These are phyloP conservation scores for Loris lydekkerianus DNA, from an alignment of 2,797 vertebrate species.

Conservation along the genomic window DNA sequence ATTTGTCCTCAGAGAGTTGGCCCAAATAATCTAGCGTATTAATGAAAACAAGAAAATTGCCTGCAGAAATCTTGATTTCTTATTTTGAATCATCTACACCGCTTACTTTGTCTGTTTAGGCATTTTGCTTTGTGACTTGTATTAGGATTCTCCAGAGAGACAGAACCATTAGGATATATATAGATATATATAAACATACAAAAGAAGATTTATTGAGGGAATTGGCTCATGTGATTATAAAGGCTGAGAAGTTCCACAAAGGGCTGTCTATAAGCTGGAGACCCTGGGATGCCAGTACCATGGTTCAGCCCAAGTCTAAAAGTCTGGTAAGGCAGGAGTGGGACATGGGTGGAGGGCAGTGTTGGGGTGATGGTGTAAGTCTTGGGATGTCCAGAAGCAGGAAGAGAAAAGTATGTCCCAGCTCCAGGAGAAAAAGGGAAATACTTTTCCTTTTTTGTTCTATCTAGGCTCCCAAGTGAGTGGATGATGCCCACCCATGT, in stretches of 20 bases:
- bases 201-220: neutral
- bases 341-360: neutral
- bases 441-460: neutral
- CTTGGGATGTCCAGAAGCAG: neutral
- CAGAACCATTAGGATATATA: neutral
- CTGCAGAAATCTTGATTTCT: slow-evolving; percentile 28
- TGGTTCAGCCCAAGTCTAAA: neutral
- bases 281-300: neutral
- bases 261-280: neutral
- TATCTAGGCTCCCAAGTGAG: neutral
- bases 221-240: neutral
- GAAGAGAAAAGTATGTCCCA: neutral
- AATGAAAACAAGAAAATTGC: slow-evolving; percentile 43
- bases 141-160: neutral
- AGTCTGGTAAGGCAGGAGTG: neutral
- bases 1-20: slow-evolving; percentile 1
- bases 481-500: neutral
- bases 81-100: slow-evolving; percentile 4
- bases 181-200: neutral
- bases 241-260: neutral
- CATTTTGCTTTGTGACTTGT: slow-evolving; percentile 54
- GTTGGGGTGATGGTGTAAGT: neutral
- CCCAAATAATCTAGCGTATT: neutral
- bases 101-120: neutral
- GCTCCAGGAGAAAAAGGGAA: neutral